These are phyloP conservation scores for Helostoma temminkii DNA, from an alignment of 2,797 vertebrate species.

Conservation along the genomic window DNA sequence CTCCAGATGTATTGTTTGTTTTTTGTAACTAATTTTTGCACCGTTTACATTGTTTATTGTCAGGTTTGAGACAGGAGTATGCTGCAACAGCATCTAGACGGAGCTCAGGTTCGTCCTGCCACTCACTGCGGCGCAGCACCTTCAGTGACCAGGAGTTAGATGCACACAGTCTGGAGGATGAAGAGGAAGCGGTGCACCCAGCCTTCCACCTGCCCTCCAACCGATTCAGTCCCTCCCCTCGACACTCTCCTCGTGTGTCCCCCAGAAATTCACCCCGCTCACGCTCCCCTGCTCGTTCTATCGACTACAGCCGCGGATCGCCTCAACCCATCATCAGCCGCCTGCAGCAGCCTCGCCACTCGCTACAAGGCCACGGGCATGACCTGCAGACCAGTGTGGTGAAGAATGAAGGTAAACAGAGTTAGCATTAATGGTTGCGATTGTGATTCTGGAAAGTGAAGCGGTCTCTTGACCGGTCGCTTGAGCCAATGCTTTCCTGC, in stretches of 20 bases:
- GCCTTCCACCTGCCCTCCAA: constrained; percentile 90
- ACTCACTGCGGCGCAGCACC: constrained; percentile 93
- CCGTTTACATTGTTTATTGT: neutral
- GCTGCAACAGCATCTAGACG: constrained; percentile 95
- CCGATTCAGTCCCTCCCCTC: constrained; percentile 96
- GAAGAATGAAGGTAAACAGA: constrained; percentile 93
- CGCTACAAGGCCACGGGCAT: constrained; percentile 91
- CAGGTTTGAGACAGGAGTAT: constrained; percentile 97
- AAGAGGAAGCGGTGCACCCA: constrained; percentile 91
- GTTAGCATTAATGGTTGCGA: neutral
- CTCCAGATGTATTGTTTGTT: neutral
- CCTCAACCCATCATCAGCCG: constrained; percentile 96
- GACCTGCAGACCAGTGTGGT: constrained; percentile 93
- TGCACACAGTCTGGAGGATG: constrained; percentile 96
- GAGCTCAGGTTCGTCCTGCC: constrained; percentile 97
- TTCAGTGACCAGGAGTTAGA: constrained; percentile 98
- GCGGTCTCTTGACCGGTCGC: too few species aligned
- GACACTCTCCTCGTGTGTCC: constrained; percentile 94
- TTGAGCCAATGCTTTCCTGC: neutral
- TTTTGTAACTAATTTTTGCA: neutral
- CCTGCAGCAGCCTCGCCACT: constrained; percentile 96
- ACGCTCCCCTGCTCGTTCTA: constrained; percentile 93
- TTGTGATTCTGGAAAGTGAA: neutral
- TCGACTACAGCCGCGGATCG: constrained; percentile 92
- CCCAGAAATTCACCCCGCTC: constrained; percentile 96